A percentile compares a stretch with the other conserved stretches of the same genome.
These are phyloP conservation scores for Vanessa tameamea DNA, from an alignment of 1,140 invertebrate species.

Conservation along the genomic window DNA sequence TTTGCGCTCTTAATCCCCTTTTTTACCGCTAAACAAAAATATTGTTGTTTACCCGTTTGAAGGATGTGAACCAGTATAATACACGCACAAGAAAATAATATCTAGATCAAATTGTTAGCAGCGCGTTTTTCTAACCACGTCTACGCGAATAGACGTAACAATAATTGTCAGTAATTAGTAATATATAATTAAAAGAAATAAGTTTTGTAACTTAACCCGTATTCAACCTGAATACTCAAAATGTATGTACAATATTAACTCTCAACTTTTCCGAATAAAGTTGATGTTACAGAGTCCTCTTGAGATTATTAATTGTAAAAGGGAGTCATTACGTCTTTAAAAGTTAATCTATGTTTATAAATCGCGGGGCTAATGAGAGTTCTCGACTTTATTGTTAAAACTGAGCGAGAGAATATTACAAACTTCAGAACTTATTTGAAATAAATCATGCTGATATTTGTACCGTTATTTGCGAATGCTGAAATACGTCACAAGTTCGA, in stretches of 20 bases:
- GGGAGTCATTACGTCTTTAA: slow-evolving; percentile 38
- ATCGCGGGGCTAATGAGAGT: slow-evolving; percentile 52
- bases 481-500: slow-evolving; percentile 39
- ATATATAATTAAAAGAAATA: too few species aligned
- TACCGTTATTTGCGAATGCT: slow-evolving; percentile 43
- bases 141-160: too few species aligned
- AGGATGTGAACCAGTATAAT: too few species aligned
- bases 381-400: slow-evolving; percentile 51
- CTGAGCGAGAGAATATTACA: slow-evolving; percentile 47
- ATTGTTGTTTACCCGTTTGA: too few species aligned
- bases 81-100: too few species aligned
- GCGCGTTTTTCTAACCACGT: too few species aligned
- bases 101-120: too few species aligned
- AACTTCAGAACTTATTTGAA: slow-evolving; percentile 49
- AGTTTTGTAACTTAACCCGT: too few species aligned
- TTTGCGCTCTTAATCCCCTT: too few species aligned
- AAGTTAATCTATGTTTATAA: slow-evolving; percentile 49
- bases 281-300: slow-evolving; percentile 13
- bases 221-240: neutral
- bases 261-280: slow-evolving; percentile 1
- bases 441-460: slow-evolving; percentile 51
- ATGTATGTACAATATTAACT: neutral
- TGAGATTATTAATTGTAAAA: slow-evolving; percentile 39
- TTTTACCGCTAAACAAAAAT: too few species aligned
- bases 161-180: too few species aligned